Base-by-base conservation (phyloP, 1,140 invertebrate species). In the Cecropterus lyciades region DNA sequence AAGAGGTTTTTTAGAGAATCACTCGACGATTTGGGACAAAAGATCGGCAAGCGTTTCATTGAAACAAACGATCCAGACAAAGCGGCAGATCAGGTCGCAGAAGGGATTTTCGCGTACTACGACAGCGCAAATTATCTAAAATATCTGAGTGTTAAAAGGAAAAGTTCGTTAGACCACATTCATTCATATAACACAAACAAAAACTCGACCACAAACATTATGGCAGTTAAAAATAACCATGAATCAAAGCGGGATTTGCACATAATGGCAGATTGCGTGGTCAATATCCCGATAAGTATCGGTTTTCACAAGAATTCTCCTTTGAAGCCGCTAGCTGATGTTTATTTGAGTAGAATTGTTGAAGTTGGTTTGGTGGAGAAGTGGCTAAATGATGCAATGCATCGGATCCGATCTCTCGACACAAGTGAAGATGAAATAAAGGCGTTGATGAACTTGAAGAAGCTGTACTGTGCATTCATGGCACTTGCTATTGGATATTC, bases 221-320 rank as follows among this genome's bases (percentile, higher is more conserved):
- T 84, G 11, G 70, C 72, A n/a, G 46, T 67, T 2, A 11, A 56
- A 2, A 33, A 65, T 11, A 33, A 60, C n/a, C 70, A 64, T 9
- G 60, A 69, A 11, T 75, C 81, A 0, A 93, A 95, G 46, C 89
- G 94, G 65, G 94, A 94, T 77, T 85, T 97, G 11, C 96, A 97
- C 70, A 96, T 97, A 14, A 97, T 97, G 96, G 86, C 92, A 27
- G 95, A 96, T 65, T 97, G 96, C 85, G 93, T 96, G 1, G 94
- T 97, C 15, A 94, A 96, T 65, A 96, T 97, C 93, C 96, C 96
- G 0, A 94, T 97, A 45, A 96, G 96, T 2, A 89, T 97, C 63
- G 96, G 96, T 1, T 92, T 97, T 73, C 95, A 96, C 75, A 97
- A 96, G 77, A 97, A 97, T 86, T 97, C 96, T 0, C 95, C 96